phyloP scores from a whole-genome alignment of 2,113 vertebrate species.

The Tragelaphus imberbis region DNA sequence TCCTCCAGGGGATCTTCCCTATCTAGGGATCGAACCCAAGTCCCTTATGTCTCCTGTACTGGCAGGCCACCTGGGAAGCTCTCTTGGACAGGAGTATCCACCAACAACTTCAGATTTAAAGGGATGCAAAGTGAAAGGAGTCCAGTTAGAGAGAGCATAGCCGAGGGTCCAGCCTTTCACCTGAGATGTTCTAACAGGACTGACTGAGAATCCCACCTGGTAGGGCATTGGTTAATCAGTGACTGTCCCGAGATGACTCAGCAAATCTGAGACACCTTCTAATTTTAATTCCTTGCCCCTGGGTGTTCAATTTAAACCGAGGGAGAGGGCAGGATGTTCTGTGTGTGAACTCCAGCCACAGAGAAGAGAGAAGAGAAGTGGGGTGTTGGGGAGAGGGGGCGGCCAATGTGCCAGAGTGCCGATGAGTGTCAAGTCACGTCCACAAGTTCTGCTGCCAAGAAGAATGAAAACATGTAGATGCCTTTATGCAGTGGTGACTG shows the following conservation, averaged over 20 bases:
- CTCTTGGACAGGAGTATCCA: neutral
- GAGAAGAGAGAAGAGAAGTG: neutral
- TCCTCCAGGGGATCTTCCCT: neutral
- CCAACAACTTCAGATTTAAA: neutral
- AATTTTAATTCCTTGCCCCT: neutral
- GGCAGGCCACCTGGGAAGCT: neutral
- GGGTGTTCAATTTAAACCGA: slow-evolving; percentile 24
- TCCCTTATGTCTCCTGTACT: neutral
- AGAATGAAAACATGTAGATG: slow-evolving; percentile 59
- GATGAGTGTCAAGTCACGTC: slow-evolving; percentile 76
- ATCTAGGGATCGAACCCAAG: neutral
- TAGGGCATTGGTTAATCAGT: neutral
- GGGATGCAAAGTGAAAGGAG: neutral
- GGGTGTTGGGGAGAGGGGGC: neutral
- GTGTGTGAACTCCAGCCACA: slow-evolving; percentile 11
- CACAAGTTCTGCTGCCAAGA: slow-evolving; percentile 62
- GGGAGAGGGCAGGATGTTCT: slow-evolving; percentile 43
- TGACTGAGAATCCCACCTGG: neutral
- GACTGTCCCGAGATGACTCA: neutral
- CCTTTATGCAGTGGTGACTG: slow-evolving; percentile 73
- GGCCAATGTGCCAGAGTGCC: slow-evolving; percentile 56
- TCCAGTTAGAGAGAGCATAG: neutral
- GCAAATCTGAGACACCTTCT: neutral
- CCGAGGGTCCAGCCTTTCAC: accelerated
- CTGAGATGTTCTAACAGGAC: accelerated